Base-by-base conservation (phyloP, 2,797 vertebrate species). In the Vireo griseus region DNA sequence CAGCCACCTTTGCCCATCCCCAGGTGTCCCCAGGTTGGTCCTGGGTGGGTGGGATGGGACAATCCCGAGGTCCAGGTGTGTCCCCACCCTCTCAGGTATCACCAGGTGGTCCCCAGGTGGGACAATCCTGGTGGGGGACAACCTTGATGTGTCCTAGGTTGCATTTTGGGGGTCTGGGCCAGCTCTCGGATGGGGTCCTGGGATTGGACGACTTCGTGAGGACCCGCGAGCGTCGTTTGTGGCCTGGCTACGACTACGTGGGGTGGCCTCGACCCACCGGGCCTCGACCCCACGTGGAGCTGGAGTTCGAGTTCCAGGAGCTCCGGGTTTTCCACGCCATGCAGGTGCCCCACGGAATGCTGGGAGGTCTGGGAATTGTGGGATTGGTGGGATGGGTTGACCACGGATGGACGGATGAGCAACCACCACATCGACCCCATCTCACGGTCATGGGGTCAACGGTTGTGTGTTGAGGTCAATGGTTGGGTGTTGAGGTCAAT, bases 181-280 rank as follows among this genome's bases (percentile, higher is more conserved):
- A 99, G 95, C 97, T 99, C 92, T 98, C 98, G 0, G 99, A 99
- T 0, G 99, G 99, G 0, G 98, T 99, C 73, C 95, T 99, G 76
- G 99, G 99, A 8, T 97, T 98, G 79, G 99, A 99, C 10, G 99
- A 99, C 97, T 99, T 99, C 81, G 87, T 97, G 45, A 90, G 98
- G 93, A 98, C 97, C 31, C 99, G 98, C 52, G 99, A 99, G 97
- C 97, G 99, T n/a, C 98, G 98, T 29, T 99, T 99, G n/a, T 99
- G 98, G 99, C 98, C 99, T 0, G 99, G 99, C 22, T 99, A 99
- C 5, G 99, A 99, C 97, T 99, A 99, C 17, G 98, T 99, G 73
- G 99, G 99, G 39, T 99, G 99, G 99, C 98, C 95, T 75, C 98
- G 98, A 4, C 98, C 98, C 24, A 97, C 98, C 9, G 98, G 98